phyloP scores from a whole-genome alignment of 2,888 invertebrate species.

The Stomorhina lunata region DNA sequence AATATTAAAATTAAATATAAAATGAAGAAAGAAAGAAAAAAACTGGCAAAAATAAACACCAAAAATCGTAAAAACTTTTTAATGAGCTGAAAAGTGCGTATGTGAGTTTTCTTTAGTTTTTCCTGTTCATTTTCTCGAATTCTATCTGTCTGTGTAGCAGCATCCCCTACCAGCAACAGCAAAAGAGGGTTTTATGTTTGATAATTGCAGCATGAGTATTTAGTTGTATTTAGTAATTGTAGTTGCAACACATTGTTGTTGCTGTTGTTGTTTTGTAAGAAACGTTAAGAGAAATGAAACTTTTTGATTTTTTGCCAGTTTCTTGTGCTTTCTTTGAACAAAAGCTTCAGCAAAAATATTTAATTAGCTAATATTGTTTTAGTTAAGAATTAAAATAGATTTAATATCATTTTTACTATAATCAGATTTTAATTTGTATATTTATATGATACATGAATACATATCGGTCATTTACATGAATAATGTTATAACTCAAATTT shows the following conservation, averaged over 20 bases:
- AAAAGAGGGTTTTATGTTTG: conserved; percentile 19
- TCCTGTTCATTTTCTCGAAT: background rate
- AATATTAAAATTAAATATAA: conserved; percentile 42
- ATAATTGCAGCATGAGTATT: conserved; percentile 45
- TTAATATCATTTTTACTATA: too few species aligned
- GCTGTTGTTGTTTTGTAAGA: background rate
- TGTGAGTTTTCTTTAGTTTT: conserved; percentile 49
- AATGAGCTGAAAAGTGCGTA: conserved; percentile 66
- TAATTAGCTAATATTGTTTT: conserved; percentile 6
- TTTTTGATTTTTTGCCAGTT: conserved; percentile 50
- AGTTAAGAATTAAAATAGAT: background rate
- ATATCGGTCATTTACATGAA: too few species aligned
- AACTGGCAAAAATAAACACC: conserved; percentile 47
- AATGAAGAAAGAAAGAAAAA: background rate
- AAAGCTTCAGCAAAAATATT: background rate
- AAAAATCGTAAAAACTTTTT: conserved; percentile 64
- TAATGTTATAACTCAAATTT: too few species aligned
- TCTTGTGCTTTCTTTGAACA: background rate
- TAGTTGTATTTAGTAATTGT: background rate
- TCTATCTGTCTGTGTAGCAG: too few species aligned
- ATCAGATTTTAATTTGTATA: too few species aligned
- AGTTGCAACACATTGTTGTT: conserved; percentile 15
- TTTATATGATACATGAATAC: too few species aligned
- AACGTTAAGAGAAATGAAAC: conserved; percentile 26
- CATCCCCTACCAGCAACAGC: too few species aligned